Evolutionary conservation across 2,888 invertebrate genomes (phyloP), one percentile per base, ranked within the genome.

Genomic region (Parthenolecanium corni): DNA sequence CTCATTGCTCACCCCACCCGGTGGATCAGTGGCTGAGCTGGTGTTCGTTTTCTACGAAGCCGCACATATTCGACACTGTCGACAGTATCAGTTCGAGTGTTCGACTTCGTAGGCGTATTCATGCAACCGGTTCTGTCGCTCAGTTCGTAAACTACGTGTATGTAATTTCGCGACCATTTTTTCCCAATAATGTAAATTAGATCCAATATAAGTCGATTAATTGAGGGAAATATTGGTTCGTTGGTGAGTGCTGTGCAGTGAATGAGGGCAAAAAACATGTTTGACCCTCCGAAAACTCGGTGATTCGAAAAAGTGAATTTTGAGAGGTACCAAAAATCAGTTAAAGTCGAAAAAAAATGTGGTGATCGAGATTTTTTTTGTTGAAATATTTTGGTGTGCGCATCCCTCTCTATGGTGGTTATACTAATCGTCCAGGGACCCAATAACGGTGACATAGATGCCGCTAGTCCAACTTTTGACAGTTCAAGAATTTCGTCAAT

Each of bases 401-500:
- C 6, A 2, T 18, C 20, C 4, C 20, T 49, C 52, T 52, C 52
- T 74, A 83, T 83, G 83, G 83, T 83, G 77, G 82, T 82, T 76
- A 81, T 83, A 76, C 80, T 82, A 72, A 76, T 81, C 66, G 75
- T 81, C 70, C 78, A 77, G 72, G 64, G 75, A 63, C 69, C 68
- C 68, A 52, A 52, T 52, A 31, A 24, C 52, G 52, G 52, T 52
- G 52, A 52, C 11, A 14, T 52, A 12, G 16, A 52, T 20, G 52
- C 52, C 36, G 16, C 36, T n/a, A 69, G 69, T 66, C 69, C 70
- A 67, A 70, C 67, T 64, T 52, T 25, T 24, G 68, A 70, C 65
- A 69, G 54, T 44, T 64, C 67, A 62, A 65, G 66, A 69, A 67
- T 61, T 5, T 16, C 31, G n/a, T 44, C 20, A 12, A 53, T 52